A percentile compares a stretch with the other conserved stretches of the same genome.
These are phyloP conservation scores for Allophyes oxyacanthae DNA, from an alignment of 2,888 invertebrate species.

Conservation along the genomic window DNA sequence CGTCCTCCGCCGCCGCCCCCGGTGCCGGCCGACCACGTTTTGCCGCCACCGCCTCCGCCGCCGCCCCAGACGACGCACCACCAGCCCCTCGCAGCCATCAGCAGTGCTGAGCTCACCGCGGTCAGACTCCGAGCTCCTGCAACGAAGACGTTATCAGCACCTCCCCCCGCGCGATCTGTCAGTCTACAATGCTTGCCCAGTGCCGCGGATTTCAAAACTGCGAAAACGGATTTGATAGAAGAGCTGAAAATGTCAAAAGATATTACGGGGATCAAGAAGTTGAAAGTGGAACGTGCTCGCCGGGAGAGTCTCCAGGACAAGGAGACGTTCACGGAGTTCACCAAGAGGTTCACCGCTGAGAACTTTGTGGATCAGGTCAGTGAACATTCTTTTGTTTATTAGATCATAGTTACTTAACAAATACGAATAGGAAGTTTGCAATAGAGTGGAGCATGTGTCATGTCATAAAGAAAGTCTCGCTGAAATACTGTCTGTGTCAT, in stretches of 20 bases:
- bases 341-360: conserved; percentile 94
- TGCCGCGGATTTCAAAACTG: conserved; percentile 91
- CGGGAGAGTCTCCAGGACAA: conserved; percentile 95
- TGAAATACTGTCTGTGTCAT: background rate
- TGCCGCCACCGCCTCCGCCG: conserved; percentile 78
- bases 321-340: conserved; percentile 95
- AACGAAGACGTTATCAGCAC: conserved; percentile 95
- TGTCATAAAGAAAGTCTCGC: background rate
- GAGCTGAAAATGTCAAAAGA: conserved; percentile 97
- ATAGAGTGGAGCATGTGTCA: conserved; percentile 32
- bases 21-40: conserved; percentile 72
- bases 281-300: conserved; percentile 96
- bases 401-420: conserved; percentile 1
- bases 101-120: conserved; percentile 95
- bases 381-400: conserved; percentile 60
- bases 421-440: conserved; percentile 5
- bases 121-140: conserved; percentile 94
- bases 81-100: conserved; percentile 96
- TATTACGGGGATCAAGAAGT: conserved; percentile 97
- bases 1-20: conserved; percentile 89
- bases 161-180: conserved; percentile 91
- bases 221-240: conserved; percentile 96
- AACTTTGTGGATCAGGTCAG: conserved; percentile 97
- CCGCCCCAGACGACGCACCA: conserved; percentile 81
- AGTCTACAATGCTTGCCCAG: conserved; percentile 93